Evolutionary conservation across 2,888 invertebrate species (phyloP).

Genomic region (Stictocephala bisonia): DNA sequence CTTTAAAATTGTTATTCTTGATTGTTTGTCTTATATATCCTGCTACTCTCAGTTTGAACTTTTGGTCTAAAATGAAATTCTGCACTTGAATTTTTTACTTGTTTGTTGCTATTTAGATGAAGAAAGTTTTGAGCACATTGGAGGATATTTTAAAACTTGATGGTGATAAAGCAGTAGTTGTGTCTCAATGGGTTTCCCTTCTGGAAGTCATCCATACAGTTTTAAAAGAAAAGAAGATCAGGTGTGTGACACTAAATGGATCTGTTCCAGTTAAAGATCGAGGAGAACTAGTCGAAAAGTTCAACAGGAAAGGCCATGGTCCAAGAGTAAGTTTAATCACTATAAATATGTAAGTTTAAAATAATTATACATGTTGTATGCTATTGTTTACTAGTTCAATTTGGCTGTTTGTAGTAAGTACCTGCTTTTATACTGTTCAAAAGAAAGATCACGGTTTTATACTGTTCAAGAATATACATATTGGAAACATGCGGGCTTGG

Average conservation of each 20-base stretch:
- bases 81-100: too few relatives aligned
- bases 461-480: not conserved
- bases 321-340: constrained; percentile 67
- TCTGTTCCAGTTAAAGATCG: constrained; percentile 77
- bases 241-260: constrained; percentile 80
- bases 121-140: constrained; percentile 70
- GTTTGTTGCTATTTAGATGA: constrained; percentile 64
- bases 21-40: too few relatives aligned
- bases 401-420: too few relatives aligned
- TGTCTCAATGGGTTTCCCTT: constrained; percentile 94
- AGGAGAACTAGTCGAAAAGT: constrained; percentile 74
- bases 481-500: too few relatives aligned
- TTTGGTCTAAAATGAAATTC: constrained; percentile 6
- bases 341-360: not conserved
- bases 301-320: constrained; percentile 73
- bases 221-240: constrained; percentile 68
- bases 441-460: too few relatives aligned
- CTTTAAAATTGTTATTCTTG: not conserved
- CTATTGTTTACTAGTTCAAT: too few relatives aligned
- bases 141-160: constrained; percentile 66
- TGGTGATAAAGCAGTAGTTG: constrained; percentile 85
- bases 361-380: too few relatives aligned
- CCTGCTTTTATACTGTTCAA: too few relatives aligned
- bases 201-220: constrained; percentile 78
- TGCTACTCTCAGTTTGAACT: too few relatives aligned